phyloP scores from a whole-genome alignment of 2,888 invertebrate species.

The Ennomos fuscantarius region DNA sequence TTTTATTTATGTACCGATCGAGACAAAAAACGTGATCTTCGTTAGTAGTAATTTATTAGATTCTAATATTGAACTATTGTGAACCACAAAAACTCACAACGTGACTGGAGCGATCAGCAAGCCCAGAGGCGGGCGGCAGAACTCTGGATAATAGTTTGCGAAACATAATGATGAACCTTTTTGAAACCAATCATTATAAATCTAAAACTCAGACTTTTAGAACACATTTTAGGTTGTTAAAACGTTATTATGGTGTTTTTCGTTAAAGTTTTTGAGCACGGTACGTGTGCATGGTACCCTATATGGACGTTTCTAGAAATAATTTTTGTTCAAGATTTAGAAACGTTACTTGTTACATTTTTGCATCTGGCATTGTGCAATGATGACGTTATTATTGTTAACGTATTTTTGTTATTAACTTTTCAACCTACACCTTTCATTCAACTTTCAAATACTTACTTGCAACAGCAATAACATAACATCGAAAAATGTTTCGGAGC shows the following conservation, averaged over 20 bases:
- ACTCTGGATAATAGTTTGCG: conserved; percentile 5
- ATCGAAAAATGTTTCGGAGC: too few relatives aligned
- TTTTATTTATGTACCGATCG: conserved; percentile 20
- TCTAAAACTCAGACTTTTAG: conserved; percentile 4
- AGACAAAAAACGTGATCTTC: conserved; percentile 16
- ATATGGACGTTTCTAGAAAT: not conserved
- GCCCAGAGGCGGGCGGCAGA: not conserved
- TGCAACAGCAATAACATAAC: not conserved
- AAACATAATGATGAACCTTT: conserved; percentile 11
- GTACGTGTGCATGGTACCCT: conserved; percentile 18
- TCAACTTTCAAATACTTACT: too few relatives aligned
- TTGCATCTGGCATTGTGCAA: too few relatives aligned
- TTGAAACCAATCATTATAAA: conserved; percentile 28
- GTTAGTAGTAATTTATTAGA: conserved; percentile 21
- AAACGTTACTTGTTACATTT: too few relatives aligned
- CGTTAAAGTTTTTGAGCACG: conserved; percentile 1
- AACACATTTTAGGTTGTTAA: conserved; percentile 8
- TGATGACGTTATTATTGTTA: too few relatives aligned
- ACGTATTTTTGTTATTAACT: too few relatives aligned
- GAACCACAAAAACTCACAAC: conserved; percentile 8
- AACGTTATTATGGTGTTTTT: conserved; percentile 1
- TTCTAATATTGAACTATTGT: conserved; percentile 15
- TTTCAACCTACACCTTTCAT: too few relatives aligned
- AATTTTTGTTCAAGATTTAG: too few relatives aligned
- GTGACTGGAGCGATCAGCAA: not conserved